Percentiles rank a stretch among this genome's conserved stretches.
These are phyloP conservation scores for Synergus umbraculus DNA, from an alignment of 2,888 invertebrate species.

Conservation along the genomic window DNA sequence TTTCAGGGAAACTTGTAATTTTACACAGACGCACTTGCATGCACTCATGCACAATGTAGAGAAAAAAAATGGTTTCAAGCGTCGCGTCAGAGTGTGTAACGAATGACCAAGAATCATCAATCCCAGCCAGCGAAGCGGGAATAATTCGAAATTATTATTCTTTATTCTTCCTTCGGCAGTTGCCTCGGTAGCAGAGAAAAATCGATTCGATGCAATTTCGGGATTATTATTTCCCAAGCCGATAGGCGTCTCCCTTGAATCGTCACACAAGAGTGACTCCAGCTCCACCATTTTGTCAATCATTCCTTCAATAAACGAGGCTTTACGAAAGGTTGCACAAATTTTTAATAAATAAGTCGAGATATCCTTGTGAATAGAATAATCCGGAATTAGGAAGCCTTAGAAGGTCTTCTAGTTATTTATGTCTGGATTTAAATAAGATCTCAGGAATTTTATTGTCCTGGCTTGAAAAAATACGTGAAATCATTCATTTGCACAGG, in stretches of 20 bases:
- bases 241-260: conserved; percentile 7
- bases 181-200: conserved; percentile 53
- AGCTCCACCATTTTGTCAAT: background rate
- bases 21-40: conserved; percentile 39
- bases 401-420: background rate
- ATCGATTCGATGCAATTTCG: conserved; percentile 60
- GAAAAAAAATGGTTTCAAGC: conserved; percentile 51
- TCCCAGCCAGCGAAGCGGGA: conserved; percentile 65
- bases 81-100: conserved; percentile 51
- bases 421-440: background rate
- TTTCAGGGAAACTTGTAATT: conserved; percentile 43
- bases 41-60: background rate
- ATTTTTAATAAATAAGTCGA: background rate
- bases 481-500: conserved; percentile 30
- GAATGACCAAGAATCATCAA: conserved; percentile 65
- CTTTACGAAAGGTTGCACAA: background rate
- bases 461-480: background rate
- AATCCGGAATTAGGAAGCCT: background rate
- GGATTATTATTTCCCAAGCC: conserved; percentile 9
- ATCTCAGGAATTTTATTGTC: too few relatives aligned
- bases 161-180: conserved; percentile 52
- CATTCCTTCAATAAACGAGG: background rate
- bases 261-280: conserved; percentile 2
- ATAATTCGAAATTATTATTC: conserved; percentile 70
- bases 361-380: background rate